Base-by-base conservation (phyloP, 2,797 vertebrate genomes). In the Phaenicophaeus curvirostris region DNA sequence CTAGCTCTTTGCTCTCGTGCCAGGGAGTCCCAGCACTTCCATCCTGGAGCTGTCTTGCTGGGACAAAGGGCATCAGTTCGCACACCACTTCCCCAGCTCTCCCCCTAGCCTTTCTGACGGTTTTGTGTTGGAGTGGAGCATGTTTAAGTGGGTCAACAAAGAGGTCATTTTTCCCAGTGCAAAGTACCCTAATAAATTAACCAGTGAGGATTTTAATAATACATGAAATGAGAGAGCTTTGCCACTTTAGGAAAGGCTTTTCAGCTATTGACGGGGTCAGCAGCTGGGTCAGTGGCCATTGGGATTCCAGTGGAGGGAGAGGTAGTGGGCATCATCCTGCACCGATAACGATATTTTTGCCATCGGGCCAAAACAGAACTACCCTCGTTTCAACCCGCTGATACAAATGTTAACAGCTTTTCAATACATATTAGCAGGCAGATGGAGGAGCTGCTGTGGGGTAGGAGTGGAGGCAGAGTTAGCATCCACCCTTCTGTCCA, bases 131-230 rank as follows among this genome's bases (percentile, higher is more conserved):
- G 76, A 92, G 86, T 85, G 87, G 81, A 91, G 51, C 73, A 72
- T 85, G 82, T 86, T 93, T 89, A 79, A 92, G 87, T 91, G 91
- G 87, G 82, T 96, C 94, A 96, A 94, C 85, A 74, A 92, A 94
- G 76, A 92, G 81, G 87, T 94, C 80, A 42, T 92, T 92, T 94
- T 94, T 95, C 95, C 88, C 91, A 90, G 89, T 25, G 59, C 90
- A 92, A 35, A 96, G 51, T 94, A 66, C 90, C 93, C 86, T 96
- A 90, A 94, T 79, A 95, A 95, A 96, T 97, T 96, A 97, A 97
- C 93, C 68, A 96, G 94, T 61, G 65, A 57, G 57, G 48, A 77
- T 96, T 95, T 95, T 88, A 97, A 88, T 94, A 95, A 96, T 93
- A 91, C 89, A 95, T 95, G 94, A 91, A 93, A 79, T 86, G 41